Conservation (phyloP, 1,140 invertebrate species). For the Catajapyx aquilonaris region DNA sequence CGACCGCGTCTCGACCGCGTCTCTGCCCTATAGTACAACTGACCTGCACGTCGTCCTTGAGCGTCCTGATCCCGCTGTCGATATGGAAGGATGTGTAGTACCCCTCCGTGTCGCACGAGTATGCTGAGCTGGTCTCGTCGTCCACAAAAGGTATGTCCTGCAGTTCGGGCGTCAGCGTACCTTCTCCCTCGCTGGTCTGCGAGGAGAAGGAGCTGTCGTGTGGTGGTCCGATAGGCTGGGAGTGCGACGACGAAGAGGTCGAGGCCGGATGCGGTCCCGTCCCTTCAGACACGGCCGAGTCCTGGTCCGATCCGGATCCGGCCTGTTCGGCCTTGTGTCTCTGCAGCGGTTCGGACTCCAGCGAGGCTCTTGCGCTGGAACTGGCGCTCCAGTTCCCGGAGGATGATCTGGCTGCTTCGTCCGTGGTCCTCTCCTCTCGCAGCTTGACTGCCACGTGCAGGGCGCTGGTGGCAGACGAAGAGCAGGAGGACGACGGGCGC, state of each 20-base stretch:
- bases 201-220: conserved; percentile 35
- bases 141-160: conserved; percentile 41
- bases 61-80: conserved; percentile 74
- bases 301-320: conserved; percentile 38
- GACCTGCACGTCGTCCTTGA: conserved; percentile 48
- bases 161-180: conserved; percentile 61
- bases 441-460: conserved; percentile 42
- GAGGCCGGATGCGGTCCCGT: conserved; percentile 3
- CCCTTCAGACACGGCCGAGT: conserved; percentile 13
- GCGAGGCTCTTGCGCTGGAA: conserved; percentile 54
- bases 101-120: conserved; percentile 88
- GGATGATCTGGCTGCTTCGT: conserved; percentile 59
- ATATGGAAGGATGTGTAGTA: conserved; percentile 95
- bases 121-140: conserved; percentile 80
- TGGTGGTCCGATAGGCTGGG: conserved; percentile 19
- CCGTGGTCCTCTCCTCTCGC: conserved; percentile 35
- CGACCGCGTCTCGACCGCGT: no score
- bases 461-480: conserved; percentile 25
- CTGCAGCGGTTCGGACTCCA: conserved; percentile 33
- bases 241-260: conserved; percentile 11
- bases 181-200: conserved; percentile 52
- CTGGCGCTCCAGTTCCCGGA: conserved; percentile 87
- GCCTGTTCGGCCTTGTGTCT: conserved; percentile 42
- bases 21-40: no score
- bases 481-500: conserved; percentile 32